These are phyloP conservation scores for Stenolophus ochropezus DNA, from an alignment of 2,888 invertebrate genomes.

Conservation along the genomic window DNA sequence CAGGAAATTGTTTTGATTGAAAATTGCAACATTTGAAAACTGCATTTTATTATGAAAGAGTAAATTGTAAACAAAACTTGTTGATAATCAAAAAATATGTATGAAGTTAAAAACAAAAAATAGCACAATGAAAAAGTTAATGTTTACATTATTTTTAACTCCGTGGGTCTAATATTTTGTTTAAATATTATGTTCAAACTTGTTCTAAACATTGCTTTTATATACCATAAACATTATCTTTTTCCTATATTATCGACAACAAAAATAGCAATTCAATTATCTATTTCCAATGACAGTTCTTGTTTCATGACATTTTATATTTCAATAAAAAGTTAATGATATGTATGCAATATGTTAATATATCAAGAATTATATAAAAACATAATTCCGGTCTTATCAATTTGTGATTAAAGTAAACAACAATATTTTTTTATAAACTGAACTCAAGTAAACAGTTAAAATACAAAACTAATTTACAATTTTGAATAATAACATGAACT, in stretches of 20 bases:
- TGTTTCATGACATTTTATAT: conserved; percentile 21
- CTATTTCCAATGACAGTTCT: conserved; percentile 8
- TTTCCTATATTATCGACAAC: not conserved
- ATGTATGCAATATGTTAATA: not conserved
- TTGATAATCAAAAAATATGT: no score
- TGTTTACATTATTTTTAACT: no score
- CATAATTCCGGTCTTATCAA: not conserved
- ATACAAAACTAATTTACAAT: not conserved
- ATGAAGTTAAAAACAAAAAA: no score
- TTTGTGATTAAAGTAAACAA: not conserved
- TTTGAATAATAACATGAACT: not conserved
- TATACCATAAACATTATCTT: not conserved
- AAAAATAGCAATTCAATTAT: conserved; percentile 14
- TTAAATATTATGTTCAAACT: no score
- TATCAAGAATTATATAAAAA: not conserved
- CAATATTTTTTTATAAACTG: not conserved
- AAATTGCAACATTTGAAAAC: no score
- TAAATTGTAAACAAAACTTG: no score
- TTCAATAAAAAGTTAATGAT: not conserved
- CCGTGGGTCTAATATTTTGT: no score
- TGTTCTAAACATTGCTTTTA: not conserved
- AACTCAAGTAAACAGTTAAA: not conserved
- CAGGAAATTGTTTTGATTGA: no score
- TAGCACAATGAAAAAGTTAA: no score
- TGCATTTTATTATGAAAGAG: no score